Conservation (phyloP, 1,140 invertebrate genomes). For the Drosophila pectinifera region DNA sequence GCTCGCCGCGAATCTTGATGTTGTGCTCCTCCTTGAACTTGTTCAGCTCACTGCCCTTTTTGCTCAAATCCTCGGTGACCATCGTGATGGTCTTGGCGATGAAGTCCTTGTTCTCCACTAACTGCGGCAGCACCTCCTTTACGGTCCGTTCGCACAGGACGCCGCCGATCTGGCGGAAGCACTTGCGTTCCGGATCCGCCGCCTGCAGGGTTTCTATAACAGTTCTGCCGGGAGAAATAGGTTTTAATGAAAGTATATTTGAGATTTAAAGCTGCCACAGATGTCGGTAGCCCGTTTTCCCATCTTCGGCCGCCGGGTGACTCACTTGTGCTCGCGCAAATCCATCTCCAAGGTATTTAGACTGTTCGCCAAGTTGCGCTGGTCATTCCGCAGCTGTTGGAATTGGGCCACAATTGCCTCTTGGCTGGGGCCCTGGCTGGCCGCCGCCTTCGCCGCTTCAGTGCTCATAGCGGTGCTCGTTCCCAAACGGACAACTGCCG, state of each 20-base stretch:
- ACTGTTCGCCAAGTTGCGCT: constrained; percentile 93
- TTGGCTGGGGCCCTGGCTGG: constrained; percentile 74
- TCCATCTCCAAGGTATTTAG: constrained; percentile 96
- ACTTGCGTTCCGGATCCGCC: constrained; percentile 94
- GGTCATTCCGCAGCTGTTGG: constrained; percentile 94
- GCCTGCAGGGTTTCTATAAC: constrained; percentile 97
- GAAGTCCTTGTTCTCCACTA: constrained; percentile 93
- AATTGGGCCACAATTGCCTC: constrained; percentile 95
- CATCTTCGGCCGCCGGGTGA: constrained; percentile 37
- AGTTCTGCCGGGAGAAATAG: constrained; percentile 88
- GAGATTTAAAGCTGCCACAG: constrained; percentile 9
- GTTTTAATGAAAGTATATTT: constrained; percentile 22
- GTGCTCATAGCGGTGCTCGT: constrained; percentile 62
- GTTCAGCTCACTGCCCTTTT: constrained; percentile 96
- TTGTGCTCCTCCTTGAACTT: constrained; percentile 96
- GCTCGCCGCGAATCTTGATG: constrained; percentile 91
- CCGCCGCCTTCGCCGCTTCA: constrained; percentile 57
- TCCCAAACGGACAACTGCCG: constrained; percentile 48
- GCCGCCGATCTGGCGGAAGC: constrained; percentile 96
- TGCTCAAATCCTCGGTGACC: constrained; percentile 92
- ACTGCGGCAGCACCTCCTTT: constrained; percentile 94
- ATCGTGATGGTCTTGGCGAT: constrained; percentile 91
- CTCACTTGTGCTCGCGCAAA: constrained; percentile 97
- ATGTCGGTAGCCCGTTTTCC: neutral
- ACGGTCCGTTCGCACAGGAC: constrained; percentile 97